Percentiles rank a stretch among this genome's conserved stretches.
Evolutionary conservation across 2,888 invertebrate genomes (phyloP).

Genomic region (Metopia argyrocephala): DNA sequence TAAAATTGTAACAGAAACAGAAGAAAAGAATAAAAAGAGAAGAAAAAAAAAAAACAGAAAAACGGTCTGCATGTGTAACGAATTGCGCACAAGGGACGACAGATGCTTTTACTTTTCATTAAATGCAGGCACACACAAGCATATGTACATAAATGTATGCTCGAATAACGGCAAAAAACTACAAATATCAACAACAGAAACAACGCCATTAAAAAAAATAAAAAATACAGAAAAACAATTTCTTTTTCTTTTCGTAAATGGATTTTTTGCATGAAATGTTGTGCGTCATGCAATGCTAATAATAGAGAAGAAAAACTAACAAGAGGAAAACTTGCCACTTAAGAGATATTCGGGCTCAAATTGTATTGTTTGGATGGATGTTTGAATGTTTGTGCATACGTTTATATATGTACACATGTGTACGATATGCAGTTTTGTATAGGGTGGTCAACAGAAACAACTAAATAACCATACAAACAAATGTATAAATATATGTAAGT

Average conservation of each 20-base stretch:
- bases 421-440: constrained; percentile 36
- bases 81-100: constrained; percentile 56
- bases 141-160: background rate
- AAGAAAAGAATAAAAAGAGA: no score
- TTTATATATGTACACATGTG: constrained; percentile 5
- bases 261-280: constrained; percentile 58
- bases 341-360: constrained; percentile 50
- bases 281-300: constrained; percentile 60
- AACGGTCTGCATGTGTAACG: constrained; percentile 28
- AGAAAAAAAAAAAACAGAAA: background rate
- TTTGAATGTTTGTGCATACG: background rate
- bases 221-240: constrained; percentile 41
- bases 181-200: background rate
- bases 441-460: constrained; percentile 37
- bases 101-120: constrained; percentile 58
- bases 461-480: background rate
- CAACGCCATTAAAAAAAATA: constrained; percentile 4
- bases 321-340: constrained; percentile 58
- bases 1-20: constrained; percentile 14
- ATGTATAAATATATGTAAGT: no score
- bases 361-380: constrained; percentile 13
- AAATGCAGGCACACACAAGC: background rate
- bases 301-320: constrained; percentile 19
- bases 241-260: constrained; percentile 37
- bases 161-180: background rate